These are phyloP conservation scores for Stegastes partitus DNA, from an alignment of 2,113 vertebrate species.

Conservation along the genomic window DNA sequence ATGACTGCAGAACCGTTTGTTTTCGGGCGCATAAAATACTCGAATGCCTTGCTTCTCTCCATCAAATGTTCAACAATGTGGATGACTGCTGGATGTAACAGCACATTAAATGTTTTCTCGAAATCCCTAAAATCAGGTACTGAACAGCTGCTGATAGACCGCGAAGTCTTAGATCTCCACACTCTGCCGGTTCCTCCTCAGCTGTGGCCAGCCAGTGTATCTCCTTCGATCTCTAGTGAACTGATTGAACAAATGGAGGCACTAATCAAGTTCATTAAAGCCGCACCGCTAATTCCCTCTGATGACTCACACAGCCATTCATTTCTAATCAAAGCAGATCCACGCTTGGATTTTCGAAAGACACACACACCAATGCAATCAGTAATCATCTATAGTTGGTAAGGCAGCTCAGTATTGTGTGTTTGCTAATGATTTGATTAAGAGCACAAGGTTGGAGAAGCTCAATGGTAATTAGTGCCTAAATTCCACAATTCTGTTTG, in stretches of 20 bases:
- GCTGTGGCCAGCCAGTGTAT: conserved; percentile 18
- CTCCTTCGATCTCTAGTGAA: conserved; percentile 45
- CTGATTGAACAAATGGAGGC: conserved; percentile 61
- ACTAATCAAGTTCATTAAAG: conserved; percentile 67
- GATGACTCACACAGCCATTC: conserved; percentile 55
- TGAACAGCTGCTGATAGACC: conserved; percentile 13
- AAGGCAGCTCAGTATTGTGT: conserved; percentile 41
- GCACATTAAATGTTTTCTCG: conserved; percentile 30
- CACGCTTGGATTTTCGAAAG: conserved; percentile 44
- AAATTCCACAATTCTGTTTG: conserved; percentile 47
- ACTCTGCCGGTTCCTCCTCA: not conserved
- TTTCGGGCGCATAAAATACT: conserved; percentile 17
- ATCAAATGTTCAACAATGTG: not conserved
- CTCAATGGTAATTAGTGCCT: conserved; percentile 59
- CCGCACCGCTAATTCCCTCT: conserved; percentile 43
- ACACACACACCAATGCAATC: conserved; percentile 36
- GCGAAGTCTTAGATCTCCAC: conserved; percentile 2
- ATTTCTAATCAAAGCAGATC: conserved; percentile 63
- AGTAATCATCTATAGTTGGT: conserved; percentile 39
- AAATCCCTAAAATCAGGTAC: conserved; percentile 22
- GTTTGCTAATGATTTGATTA: conserved; percentile 58
- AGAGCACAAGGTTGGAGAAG: conserved; percentile 31
- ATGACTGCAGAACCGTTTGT: conserved; percentile 10
- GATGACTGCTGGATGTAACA: conserved; percentile 26
- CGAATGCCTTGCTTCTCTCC: conserved; percentile 16